phyloP scores from a whole-genome alignment of 2,113 vertebrate species.

The Phaethon lepturus region DNA sequence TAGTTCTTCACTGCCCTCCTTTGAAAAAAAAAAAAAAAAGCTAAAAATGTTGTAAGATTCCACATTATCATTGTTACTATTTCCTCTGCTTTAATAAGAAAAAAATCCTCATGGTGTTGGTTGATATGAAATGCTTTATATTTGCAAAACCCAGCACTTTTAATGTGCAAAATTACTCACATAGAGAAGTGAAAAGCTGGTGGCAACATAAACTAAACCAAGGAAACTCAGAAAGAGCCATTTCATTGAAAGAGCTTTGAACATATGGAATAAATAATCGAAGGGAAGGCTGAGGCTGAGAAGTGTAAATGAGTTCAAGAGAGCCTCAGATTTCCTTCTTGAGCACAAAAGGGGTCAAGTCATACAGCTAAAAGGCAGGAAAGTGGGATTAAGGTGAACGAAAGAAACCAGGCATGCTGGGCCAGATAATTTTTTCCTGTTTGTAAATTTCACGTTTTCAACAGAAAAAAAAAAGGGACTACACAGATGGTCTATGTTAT shows the following conservation, averaged over 20 bases:
- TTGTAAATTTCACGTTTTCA: constrained; percentile 39
- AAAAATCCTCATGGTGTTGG: neutral
- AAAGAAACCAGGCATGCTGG: neutral
- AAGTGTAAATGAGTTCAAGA: constrained; percentile 10
- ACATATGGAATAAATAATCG: neutral
- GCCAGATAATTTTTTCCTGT: neutral
- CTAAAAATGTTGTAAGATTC: neutral
- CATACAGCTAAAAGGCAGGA: neutral
- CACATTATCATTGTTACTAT: neutral
- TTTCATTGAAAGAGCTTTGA: neutral
- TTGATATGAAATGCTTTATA: neutral
- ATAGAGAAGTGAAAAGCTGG: neutral
- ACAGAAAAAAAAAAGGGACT: neutral
- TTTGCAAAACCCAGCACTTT: neutral
- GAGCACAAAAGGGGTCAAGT: neutral
- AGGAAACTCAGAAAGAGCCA: neutral
- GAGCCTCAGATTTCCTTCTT: neutral
- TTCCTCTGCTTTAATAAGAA: neutral
- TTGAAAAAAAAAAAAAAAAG: fast-evolving
- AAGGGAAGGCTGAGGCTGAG: neutral
- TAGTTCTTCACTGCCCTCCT: neutral
- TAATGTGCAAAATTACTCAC: neutral
- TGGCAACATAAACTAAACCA: neutral
- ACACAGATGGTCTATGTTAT: constrained; percentile 59
- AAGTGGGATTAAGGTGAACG: constrained; percentile 23